Evolutionary conservation across 1,140 invertebrate genomes (phyloP), one percentile per base, ranked within the genome.

Genomic region (Mercenaria mercenaria): DNA sequence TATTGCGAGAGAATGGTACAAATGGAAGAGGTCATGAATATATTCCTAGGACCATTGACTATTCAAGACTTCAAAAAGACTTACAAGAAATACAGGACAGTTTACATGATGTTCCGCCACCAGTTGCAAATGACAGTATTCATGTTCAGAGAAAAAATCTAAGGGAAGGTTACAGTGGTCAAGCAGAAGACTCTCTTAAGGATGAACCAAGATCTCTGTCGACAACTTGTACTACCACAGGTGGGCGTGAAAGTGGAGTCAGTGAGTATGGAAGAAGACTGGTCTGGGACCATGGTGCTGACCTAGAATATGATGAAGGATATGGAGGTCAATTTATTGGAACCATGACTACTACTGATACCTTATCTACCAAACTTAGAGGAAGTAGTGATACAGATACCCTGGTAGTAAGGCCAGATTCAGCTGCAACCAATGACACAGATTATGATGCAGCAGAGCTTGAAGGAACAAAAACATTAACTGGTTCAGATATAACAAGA

Each of bases 21-120:
- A 26, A 59, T 80, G 41, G 64, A 11, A 83, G 13, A 20, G 18
- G 26, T n/a, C 29, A n/a, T 23, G 61, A 84, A n/a, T 84, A 79
- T 59, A 59, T 89, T 82, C 85, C 89, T 15, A 74, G 59, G 47
- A 74, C 81, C 1, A 88, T 95, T 52, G 93, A 95, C 72, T 95
- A 94, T 47, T 90, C 86, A 6, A 56, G 79, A 37, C 83, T 95
- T 34, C 93, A 95, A 39, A 89, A 74, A 69, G 94, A 95, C 74
- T 76, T 95, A 11, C 92, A 94, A 74, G 93, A 95, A 59, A 95
- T 95, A 59, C 93, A 95, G 80, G 93, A 93, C 52, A 94, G 91
- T 86, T 85, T 94, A 18, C 83, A 92, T 32, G 74, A 90, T 86
- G 86, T 90, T 1, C 85, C 85, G 29, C 18, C 37, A 89, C 56